Evolutionary conservation across 2,797 vertebrate species (phyloP).

Genomic region (Lindbergichthys nudifrons): DNA sequence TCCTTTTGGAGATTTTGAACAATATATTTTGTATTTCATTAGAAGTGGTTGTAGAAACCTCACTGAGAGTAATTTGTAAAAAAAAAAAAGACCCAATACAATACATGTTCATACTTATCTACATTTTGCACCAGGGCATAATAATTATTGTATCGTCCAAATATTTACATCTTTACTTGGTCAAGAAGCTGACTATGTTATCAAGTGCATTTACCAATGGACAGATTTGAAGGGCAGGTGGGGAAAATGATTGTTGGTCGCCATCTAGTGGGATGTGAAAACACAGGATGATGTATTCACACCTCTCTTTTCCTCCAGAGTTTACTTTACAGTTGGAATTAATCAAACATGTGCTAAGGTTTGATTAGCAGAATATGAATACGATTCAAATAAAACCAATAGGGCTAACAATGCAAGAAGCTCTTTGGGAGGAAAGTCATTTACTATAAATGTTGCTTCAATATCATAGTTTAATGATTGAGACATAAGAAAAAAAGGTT

Average conservation of each 20-base stretch:
- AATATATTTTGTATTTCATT: neutral
- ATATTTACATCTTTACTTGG: neutral
- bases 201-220: neutral
- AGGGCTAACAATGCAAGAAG: neutral
- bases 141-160: neutral
- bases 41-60: too few relatives aligned
- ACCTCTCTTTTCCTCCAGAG: neutral
- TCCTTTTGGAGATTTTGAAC: neutral
- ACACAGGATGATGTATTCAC: neutral
- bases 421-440: neutral
- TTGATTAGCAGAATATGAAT: neutral
- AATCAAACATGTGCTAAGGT: neutral
- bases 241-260: neutral
- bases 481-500: neutral
- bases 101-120: neutral
- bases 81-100: neutral
- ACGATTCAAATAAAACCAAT: neutral
- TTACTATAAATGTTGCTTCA: too few relatives aligned
- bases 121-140: neutral
- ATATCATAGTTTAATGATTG: neutral
- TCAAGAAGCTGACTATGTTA: neutral
- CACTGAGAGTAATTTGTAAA: neutral
- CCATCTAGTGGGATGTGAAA: constrained; percentile 47
- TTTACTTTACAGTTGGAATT: neutral
- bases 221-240: neutral